Base-by-base conservation (phyloP, 2,888 invertebrate species). In the Blastobasis lacticolella region DNA sequence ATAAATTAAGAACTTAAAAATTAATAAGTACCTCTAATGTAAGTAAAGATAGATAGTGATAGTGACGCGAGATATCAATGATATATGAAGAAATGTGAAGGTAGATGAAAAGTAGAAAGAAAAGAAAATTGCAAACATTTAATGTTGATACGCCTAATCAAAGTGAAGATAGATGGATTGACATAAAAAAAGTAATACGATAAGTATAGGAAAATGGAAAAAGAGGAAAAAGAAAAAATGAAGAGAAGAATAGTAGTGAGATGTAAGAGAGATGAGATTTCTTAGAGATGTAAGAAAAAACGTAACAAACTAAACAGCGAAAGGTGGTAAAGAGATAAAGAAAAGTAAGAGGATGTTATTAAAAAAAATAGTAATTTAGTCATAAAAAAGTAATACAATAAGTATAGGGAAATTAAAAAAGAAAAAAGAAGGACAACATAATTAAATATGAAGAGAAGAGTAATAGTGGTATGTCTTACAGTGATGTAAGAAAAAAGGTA, bases 401-500 rank as follows among this genome's bases (percentile, higher is more conserved):
- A 5, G 10, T 8, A 45, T 44, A 6, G n/a, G 10, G 23, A 38
- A 45, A 45, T 37, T 3, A 23, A 41, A 51, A n/a, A 46, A 41
- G n/a, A 45, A 45, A 40, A 37, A 38, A 45, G 9, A n/a, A 4
- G n/a, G 44, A 46, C 9, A 40, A n/a, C n/a, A n/a, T n/a, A n/a
- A n/a, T n/a, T n/a, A n/a, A n/a, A 23, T 43, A 48, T 10, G 45
- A 23, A 45, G 37, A 43, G 38, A 45, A 10, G 48, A 41, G 49
- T 38, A 47, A 45, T 42, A 42, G 6, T 38, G 36, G 42, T 41
- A 44, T 36, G 37, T 36, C 10, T 41, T 49, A 45, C 9, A 42
- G 8, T 48, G 37, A 44, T 50, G 44, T 45, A 10, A 48, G 10
- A 46, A 40, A 52, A 46, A 43, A 36, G 45, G 45, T 49, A 37